phyloP scores from a whole-genome alignment of 2,113 vertebrate genomes.

The Ondatra zibethicus region DNA sequence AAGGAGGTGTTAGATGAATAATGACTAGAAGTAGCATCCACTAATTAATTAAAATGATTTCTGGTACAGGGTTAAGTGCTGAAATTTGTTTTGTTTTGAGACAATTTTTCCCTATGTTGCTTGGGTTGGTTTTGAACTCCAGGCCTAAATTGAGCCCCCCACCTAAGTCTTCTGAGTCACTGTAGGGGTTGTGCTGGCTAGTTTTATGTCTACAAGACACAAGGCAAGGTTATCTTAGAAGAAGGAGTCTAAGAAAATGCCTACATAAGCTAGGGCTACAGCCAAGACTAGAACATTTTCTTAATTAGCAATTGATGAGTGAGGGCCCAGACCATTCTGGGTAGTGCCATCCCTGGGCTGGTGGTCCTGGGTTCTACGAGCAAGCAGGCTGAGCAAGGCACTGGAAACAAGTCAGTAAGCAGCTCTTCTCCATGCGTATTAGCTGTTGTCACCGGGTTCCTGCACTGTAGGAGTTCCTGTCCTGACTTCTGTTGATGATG shows the following conservation, averaged over 20 bases:
- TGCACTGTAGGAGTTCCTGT: not conserved
- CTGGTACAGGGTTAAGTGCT: not conserved
- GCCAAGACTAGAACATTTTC: not conserved
- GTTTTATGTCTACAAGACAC: not conserved
- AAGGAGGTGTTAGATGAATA: not conserved
- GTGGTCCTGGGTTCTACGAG: not conserved
- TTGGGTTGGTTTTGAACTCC: not conserved
- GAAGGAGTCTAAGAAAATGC: not conserved
- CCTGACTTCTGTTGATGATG: not conserved
- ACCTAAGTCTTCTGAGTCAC: not conserved
- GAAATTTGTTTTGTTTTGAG: not conserved
- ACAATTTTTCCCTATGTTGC: not conserved
- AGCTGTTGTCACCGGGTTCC: not conserved
- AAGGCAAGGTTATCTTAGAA: not conserved
- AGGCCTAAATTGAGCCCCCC: not conserved
- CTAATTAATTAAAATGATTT: not conserved
- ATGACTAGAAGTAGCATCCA: not conserved
- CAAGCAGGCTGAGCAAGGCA: not conserved
- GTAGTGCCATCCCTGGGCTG: not conserved
- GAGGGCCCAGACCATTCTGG: not conserved
- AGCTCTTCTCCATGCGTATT: not conserved
- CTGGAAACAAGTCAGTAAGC: not conserved
- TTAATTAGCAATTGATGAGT: not conserved
- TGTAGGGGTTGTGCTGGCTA: not conserved
- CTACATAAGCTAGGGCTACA: not conserved